Evolutionary conservation across 2,113 vertebrate species (phyloP).

Genomic region (Mobula birostris): DNA sequence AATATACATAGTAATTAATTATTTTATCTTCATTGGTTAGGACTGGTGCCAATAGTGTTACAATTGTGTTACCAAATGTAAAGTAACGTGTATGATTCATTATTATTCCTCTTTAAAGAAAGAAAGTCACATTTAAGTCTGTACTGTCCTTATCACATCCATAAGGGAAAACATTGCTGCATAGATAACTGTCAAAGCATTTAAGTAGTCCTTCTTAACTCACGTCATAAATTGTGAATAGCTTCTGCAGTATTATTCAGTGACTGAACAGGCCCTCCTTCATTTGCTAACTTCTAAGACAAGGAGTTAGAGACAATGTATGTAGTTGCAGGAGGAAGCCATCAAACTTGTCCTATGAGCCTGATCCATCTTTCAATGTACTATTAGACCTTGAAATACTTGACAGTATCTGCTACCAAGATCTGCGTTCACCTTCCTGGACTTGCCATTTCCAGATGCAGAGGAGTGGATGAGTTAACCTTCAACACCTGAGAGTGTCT

Average conservation of each 20-base stretch:
- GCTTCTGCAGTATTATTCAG: neutral
- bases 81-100: neutral
- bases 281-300: neutral
- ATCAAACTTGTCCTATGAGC: no score
- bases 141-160: neutral
- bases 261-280: neutral
- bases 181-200: neutral
- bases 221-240: neutral
- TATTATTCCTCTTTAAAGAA: neutral
- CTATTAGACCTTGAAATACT: no score
- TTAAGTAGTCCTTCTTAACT: neutral
- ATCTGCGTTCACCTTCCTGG: no score
- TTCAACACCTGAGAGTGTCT: no score
- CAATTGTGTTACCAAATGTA: neutral
- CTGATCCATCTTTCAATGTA: no score
- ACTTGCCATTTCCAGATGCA: no score
- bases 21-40: neutral
- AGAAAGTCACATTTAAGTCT: neutral
- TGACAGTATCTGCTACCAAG: no score
- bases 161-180: neutral
- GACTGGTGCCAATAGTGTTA: neutral
- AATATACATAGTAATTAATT: neutral
- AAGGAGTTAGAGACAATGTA: neutral
- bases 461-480: no score
- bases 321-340: no score